phyloP scores from a whole-genome alignment of 1,140 invertebrate species.

The Leptinotarsa lineolata region DNA sequence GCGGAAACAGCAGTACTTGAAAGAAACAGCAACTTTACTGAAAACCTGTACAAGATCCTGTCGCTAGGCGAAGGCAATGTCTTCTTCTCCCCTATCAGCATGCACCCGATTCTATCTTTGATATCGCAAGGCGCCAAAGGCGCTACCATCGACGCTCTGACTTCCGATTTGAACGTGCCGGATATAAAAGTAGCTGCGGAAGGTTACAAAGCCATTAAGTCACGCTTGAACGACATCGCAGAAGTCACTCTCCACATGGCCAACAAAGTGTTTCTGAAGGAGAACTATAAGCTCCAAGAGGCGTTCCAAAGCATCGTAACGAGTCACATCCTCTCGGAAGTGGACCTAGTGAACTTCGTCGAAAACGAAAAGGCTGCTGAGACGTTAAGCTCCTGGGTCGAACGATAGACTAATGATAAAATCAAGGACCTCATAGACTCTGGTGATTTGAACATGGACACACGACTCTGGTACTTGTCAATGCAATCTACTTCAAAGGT shows the following conservation, averaged over 20 bases:
- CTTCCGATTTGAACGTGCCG: conserved; percentile 40
- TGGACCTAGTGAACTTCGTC: conserved; percentile 63
- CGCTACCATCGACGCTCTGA: conserved; percentile 61
- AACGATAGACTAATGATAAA: conserved; percentile 72
- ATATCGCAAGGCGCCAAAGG: conserved; percentile 61
- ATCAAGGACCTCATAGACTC: conserved; percentile 69
- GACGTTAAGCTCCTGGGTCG: conserved; percentile 74
- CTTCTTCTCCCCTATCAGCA: conserved; percentile 58
- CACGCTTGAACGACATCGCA: conserved; percentile 53
- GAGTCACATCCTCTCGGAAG: conserved; percentile 56
- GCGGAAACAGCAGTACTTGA: conserved; percentile 32
- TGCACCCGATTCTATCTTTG: conserved; percentile 57
- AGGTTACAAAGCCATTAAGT: conserved; percentile 55
- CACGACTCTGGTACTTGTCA: conserved; percentile 73
- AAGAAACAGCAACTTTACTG: conserved; percentile 44
- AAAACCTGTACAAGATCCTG: conserved; percentile 41
- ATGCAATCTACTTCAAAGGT: conserved; percentile 87
- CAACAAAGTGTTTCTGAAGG: conserved; percentile 67
- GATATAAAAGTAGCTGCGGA: conserved; percentile 38
- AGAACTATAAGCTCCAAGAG: conserved; percentile 56
- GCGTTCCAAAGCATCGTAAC: conserved; percentile 54
- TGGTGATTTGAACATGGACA: conserved; percentile 61
- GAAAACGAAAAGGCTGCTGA: conserved; percentile 52
- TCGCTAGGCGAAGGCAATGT: conserved; percentile 51
- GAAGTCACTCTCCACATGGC: conserved; percentile 64